A percentile compares a stretch with the other conserved stretches of the same genome.
Evolutionary conservation across 2,113 vertebrate genomes (phyloP).

Genomic region (Electrona antarctica): DNA sequence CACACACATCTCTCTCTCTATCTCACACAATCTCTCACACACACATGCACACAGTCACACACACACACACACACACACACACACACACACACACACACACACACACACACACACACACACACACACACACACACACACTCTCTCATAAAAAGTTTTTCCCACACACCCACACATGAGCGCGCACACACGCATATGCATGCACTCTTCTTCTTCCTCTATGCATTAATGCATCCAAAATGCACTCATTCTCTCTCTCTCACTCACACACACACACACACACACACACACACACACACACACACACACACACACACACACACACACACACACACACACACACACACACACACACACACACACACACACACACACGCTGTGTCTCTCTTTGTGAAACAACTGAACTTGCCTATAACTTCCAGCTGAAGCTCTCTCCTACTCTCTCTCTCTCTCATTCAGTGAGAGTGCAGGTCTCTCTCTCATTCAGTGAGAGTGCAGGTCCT

Average conservation of each 20-base stretch:
- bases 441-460: slow-evolving; percentile 61
- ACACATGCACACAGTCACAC: slow-evolving; percentile 48
- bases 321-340: no score
- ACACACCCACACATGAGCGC: slow-evolving; percentile 20
- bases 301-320: no score
- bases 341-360: no score
- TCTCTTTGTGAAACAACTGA: slow-evolving; percentile 53
- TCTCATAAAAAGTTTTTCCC: background rate
- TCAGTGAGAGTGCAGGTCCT: slow-evolving; percentile 56
- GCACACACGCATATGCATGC: background rate
- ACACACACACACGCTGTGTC: background rate
- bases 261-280: background rate
- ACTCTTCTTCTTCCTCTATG: background rate
- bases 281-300: no score
- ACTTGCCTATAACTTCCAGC: slow-evolving; percentile 68
- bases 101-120: background rate
- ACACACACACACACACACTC: slow-evolving; percentile 8
- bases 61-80: slow-evolving; percentile 23
- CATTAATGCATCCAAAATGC: background rate
- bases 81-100: background rate
- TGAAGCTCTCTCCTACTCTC: slow-evolving; percentile 42
- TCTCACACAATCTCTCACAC: slow-evolving; percentile 17
- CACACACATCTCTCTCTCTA: background rate
- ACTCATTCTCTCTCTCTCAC: slow-evolving; percentile 38
- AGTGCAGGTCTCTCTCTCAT: slow-evolving; percentile 67